These are phyloP conservation scores for Drosophila niveifrons DNA, from an alignment of 2,888 invertebrate genomes.

Conservation along the genomic window DNA sequence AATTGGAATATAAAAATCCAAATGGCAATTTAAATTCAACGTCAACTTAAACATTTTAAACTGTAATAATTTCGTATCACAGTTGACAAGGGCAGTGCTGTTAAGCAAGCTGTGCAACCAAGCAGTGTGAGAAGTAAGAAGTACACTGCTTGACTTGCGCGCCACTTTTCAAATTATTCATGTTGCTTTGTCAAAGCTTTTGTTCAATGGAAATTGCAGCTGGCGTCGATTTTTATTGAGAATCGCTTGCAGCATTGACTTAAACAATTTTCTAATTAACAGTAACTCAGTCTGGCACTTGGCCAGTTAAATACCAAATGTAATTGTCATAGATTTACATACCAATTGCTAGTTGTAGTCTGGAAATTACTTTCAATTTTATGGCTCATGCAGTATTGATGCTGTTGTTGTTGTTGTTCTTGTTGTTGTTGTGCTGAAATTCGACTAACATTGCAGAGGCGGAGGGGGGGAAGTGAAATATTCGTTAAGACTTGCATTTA, in stretches of 20 bases:
- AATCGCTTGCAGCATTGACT: background rate
- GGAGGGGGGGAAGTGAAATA: conserved; percentile 21
- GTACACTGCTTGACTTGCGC: background rate
- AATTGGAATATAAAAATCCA: background rate
- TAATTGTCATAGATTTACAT: conserved; percentile 64
- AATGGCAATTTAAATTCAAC: background rate
- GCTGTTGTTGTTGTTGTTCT: conserved; percentile 33
- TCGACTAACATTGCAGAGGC: conserved; percentile 32
- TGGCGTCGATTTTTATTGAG: background rate
- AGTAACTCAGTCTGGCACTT: conserved; percentile 57
- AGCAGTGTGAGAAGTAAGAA: background rate
- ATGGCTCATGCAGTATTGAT: conserved; percentile 64
- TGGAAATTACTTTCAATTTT: conserved; percentile 69
- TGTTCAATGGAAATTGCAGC: background rate
- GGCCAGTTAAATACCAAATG: conserved; percentile 64
- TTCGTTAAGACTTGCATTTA: conserved; percentile 52
- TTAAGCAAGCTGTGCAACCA: conserved; percentile 3
- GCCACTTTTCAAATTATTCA: conserved; percentile 2
- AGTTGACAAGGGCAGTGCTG: background rate
- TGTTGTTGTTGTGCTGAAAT: conserved; percentile 41
- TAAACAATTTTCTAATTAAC: conserved; percentile 73
- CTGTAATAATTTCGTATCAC: background rate
- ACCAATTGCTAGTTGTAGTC: conserved; percentile 28
- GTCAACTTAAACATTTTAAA: background rate
- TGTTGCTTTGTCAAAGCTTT: background rate